Base-by-base conservation (phyloP, 2,113 vertebrate genomes). In the Pteronura brasiliensis region DNA sequence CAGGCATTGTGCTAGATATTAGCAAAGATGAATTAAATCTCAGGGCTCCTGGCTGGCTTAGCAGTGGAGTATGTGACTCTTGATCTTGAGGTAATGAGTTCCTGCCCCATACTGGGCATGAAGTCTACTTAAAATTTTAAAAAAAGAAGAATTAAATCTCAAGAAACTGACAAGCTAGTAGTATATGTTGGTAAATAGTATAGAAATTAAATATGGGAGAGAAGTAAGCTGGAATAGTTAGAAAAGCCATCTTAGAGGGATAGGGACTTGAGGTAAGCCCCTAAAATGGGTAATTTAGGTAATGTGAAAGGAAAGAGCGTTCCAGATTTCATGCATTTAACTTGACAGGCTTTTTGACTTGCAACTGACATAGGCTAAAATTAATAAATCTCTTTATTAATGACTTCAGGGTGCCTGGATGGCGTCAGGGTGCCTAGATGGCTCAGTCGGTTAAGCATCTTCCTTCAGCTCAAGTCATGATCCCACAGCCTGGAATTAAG, bases 11-110 rank as follows among this genome's bases (percentile, higher is more conserved):
- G 15, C n/a, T 77, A 74, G 82, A 15, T 31, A 29, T 86, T 92
- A 88, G 55, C 77, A 97, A 92, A 92, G 31, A 55, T 92, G 6
- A 84, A 88, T 88, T 88, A 88, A 76, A 76, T 76, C 39, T 44
- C 25, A 8, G 13, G 74, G 42, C 27, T 7, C 15, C 42, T 31
- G 74, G 74, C 74, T 77, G 14, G 4, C 27, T 77, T 77, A 47
- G 74, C 8, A 8, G 42, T 77, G 27, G 42, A 77, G 42, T 27
- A 10, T 42, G 27, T 2, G 27, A 47, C 27, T 47, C 27, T 47
- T 77, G 42, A 77, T 77, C 27, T 77, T 44, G 42, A 25, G 25
- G 42, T 47, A 15, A 42, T 76, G 42, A 29, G 72, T 74, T 27
- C 71, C 14, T 27, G 25, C 72, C 27, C 27, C 14, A 18, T 15